Conservation (phyloP, 2,113 vertebrate species). For the Strix aluco region DNA sequence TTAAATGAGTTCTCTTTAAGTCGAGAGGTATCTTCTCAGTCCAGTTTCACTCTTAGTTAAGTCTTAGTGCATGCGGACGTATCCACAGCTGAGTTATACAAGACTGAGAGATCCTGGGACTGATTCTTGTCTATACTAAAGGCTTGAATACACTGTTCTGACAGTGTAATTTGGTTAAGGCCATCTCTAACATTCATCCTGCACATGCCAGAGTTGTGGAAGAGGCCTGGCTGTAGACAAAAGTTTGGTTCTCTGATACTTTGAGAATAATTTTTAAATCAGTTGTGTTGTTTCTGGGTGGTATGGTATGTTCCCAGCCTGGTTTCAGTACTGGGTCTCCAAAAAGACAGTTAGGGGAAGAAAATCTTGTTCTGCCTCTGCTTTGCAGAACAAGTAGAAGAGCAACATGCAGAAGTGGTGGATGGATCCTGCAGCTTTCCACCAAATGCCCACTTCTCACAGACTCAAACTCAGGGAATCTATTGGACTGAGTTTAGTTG, state of each 20-base stretch:
- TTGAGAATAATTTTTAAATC: neutral
- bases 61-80: neutral
- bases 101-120: neutral
- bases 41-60: constrained; percentile 32
- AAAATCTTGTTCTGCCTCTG: neutral
- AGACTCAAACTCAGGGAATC: neutral
- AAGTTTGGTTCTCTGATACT: neutral
- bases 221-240: neutral
- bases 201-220: neutral
- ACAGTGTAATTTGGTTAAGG: neutral
- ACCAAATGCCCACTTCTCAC: neutral
- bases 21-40: constrained; percentile 2
- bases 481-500: neutral
- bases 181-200: neutral
- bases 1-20: constrained; percentile 53
- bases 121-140: neutral
- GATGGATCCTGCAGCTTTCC: neutral
- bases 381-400: neutral
- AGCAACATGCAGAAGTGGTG: neutral
- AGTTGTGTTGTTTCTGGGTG: neutral
- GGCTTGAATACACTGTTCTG: neutral
- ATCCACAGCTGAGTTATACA: constrained; percentile 1
- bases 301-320: neutral
- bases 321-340: neutral
- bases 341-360: neutral